Percentiles rank a stretch among this genome's conserved stretches.
Evolutionary conservation across 2,888 invertebrate species (phyloP).

Genomic region (Dromius quadrimaculatus): DNA sequence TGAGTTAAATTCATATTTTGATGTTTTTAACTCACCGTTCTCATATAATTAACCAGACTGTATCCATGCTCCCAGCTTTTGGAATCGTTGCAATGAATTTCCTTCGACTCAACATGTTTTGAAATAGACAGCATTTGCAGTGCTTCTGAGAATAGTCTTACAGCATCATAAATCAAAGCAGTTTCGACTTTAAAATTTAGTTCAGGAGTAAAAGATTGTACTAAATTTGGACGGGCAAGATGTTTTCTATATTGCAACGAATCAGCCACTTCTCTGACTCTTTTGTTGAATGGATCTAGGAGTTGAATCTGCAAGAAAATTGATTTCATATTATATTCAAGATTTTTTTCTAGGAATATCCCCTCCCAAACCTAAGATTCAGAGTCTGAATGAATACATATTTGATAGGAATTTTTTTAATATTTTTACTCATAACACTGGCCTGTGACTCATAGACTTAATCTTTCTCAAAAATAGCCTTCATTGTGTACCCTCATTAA

Average conservation of each 20-base stretch:
- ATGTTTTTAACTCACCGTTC: constrained; percentile 74
- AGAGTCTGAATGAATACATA: no score
- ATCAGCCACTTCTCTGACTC: constrained; percentile 61
- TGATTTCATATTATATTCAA: background rate
- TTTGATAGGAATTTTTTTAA: no score
- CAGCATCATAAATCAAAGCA: constrained; percentile 88
- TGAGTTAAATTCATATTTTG: no score
- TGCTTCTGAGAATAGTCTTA: constrained; percentile 83
- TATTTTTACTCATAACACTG: no score
- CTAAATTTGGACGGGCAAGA: background rate
- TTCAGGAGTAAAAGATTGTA: constrained; percentile 11
- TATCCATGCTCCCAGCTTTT: constrained; percentile 83
- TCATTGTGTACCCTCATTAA: no score
- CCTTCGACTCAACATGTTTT: constrained; percentile 66
- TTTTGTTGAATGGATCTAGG: constrained; percentile 71
- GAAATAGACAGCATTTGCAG: constrained; percentile 72
- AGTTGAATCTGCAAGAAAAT: constrained; percentile 66
- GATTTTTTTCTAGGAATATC: no score
- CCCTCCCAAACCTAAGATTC: no score
- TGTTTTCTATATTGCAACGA: constrained; percentile 50
- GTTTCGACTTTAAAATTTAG: constrained; percentile 72
- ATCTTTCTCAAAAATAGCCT: no score
- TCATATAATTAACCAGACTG: constrained; percentile 85
- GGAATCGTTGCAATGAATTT: constrained; percentile 73
- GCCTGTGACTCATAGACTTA: no score